These are phyloP conservation scores for Pelmatolapia mariae DNA, from an alignment of 2,113 vertebrate species.

Conservation along the genomic window DNA sequence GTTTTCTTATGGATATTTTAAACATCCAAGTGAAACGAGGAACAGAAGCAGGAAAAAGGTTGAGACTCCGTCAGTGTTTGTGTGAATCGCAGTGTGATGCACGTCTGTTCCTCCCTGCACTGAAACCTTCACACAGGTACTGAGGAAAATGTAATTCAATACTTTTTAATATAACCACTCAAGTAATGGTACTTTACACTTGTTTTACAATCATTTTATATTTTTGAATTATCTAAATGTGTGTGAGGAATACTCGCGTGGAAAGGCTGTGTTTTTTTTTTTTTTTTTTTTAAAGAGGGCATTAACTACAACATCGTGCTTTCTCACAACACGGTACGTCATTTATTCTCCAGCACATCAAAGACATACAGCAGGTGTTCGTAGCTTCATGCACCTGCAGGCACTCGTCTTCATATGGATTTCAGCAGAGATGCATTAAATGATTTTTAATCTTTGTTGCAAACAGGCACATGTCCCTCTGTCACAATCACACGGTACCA, in stretches of 20 bases:
- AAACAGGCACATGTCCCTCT: not conserved
- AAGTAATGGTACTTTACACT: conserved; percentile 7
- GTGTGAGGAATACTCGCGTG: not conserved
- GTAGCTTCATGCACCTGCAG: not conserved
- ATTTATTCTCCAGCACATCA: not conserved
- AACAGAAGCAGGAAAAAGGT: not conserved
- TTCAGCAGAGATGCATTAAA: not conserved
- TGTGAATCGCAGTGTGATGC: not conserved
- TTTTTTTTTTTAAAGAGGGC: not conserved
- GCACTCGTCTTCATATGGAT: not conserved
- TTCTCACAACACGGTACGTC: not conserved
- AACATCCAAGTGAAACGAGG: not conserved
- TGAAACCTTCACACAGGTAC: not conserved
- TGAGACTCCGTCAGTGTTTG: not conserved
- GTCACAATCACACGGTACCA: not conserved
- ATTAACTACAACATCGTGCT: not conserved
- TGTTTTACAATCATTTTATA: conserved; percentile 16
- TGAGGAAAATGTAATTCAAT: not conserved
- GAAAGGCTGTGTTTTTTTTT: not conserved
- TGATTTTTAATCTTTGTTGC: not conserved
- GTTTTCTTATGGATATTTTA: not conserved
- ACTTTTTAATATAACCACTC: not conserved
- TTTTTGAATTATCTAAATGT: conserved; percentile 3
- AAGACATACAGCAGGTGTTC: not conserved
- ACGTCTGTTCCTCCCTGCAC: not conserved